Evolutionary conservation across 2,888 invertebrate species (phyloP).

Genomic region (Ochropacha duplaris): DNA sequence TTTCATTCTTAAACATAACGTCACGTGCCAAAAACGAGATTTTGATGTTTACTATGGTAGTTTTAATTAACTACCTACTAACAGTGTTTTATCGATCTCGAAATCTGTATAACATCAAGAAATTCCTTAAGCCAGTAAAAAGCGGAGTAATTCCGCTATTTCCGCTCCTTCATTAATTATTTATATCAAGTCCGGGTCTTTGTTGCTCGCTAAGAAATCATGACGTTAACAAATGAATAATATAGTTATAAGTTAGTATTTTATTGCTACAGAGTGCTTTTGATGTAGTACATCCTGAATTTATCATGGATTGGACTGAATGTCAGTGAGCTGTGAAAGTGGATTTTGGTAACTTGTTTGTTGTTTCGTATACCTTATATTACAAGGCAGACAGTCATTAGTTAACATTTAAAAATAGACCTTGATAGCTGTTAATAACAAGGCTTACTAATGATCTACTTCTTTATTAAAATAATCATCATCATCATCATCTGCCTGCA

Average conservation of each 20-base stretch:
- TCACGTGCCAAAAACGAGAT: not conserved
- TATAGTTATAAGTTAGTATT: constrained; percentile 33
- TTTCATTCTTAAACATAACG: not conserved
- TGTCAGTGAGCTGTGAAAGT: not conserved
- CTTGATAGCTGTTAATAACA: no score
- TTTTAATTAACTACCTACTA: not conserved
- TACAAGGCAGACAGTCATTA: no score
- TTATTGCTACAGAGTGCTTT: not conserved
- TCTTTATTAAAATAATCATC: no score
- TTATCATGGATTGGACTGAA: not conserved
- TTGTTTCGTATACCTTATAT: no score
- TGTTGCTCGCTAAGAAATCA: constrained; percentile 31
- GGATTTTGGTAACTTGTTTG: not conserved
- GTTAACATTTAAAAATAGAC: no score
- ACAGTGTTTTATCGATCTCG: constrained; percentile 2
- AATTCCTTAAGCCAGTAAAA: constrained; percentile 25
- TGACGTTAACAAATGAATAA: constrained; percentile 39
- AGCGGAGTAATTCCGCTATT: constrained; percentile 32
- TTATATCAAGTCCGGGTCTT: constrained; percentile 25
- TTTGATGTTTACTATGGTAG: not conserved
- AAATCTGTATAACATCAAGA: constrained; percentile 11
- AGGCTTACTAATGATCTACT: no score
- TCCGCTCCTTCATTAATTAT: constrained; percentile 43
- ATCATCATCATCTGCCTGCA: no score
- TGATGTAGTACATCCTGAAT: constrained; percentile 6